Evolutionary conservation across 2,113 vertebrate genomes (phyloP), one percentile per base, ranked within the genome.

Genomic region (Pseudopipra pipra): DNA sequence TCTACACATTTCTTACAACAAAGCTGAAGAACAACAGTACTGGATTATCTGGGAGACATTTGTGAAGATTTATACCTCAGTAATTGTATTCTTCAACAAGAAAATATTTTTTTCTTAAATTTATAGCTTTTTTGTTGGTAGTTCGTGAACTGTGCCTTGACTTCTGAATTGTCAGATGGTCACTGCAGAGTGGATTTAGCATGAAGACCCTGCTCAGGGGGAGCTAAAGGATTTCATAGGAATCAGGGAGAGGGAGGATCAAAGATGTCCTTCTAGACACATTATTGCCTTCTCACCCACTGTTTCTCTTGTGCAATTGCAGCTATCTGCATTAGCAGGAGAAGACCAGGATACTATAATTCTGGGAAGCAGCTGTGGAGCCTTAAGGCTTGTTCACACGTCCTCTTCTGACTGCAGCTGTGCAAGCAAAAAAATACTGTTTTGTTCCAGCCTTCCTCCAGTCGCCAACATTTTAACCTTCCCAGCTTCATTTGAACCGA

Each of bases 381-480:
- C 82, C 87, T 84, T 47, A 73, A 87, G 91, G 73, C 86, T 95
- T 81, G 14, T 89, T 91, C 77, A 87, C 76, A 86, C 43, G 55
- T 81, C 30, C 18, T 20, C 8, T 27, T 88, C 67, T 49, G 67
- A 92, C 23, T 80, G 59, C 75, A 95, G 63, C 85, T 80, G 71
- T 12, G 25, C n/a, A 71, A 33, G 31, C 46, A 79, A 79, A 94
- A 91, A 90, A 68, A 27, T 5, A 28, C 4, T 33, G 17, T 6
- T 87, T 76, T 86, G 51, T 86, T 80, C 63, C 72, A 79, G 54
- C 11, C 56, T 79, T 70, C 41, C 37, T 90, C 49, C 49, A 55
- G 51, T 74, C 0, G 1, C 67, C 33, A 80, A n/a, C 3, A 5
- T 58, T 86, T 90, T 41, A 70, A 66, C 83, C 51, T 73, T 80